Conservation (phyloP, 2,797 vertebrate species). For the Rhabdomys pumilio region DNA sequence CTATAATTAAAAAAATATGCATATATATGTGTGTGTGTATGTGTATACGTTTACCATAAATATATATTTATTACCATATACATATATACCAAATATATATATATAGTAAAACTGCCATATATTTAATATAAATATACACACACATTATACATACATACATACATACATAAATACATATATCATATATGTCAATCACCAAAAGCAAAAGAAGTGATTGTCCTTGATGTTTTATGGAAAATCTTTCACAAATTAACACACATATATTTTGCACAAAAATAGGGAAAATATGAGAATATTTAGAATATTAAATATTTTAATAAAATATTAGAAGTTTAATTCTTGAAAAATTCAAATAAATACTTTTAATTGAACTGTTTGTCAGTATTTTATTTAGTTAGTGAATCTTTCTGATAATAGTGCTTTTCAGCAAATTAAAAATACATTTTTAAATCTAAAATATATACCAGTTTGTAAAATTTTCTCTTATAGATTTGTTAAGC, state of each 20-base stretch:
- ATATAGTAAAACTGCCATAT: too few relatives aligned
- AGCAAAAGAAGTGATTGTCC: neutral
- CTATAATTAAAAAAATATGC: neutral
- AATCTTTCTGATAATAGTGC: neutral
- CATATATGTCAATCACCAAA: neutral
- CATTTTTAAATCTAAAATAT: slow-evolving; percentile 6
- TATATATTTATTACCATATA: too few relatives aligned
- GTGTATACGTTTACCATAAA: too few relatives aligned
- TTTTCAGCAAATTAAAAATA: neutral
- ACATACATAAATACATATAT: too few relatives aligned
- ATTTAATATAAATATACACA: too few relatives aligned
- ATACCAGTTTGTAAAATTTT: neutral
- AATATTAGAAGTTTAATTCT: slow-evolving; percentile 14
- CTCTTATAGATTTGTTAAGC: neutral
- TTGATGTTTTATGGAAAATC: neutral
- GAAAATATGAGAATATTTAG: neutral
- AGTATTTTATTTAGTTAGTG: neutral
- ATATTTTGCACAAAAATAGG: slow-evolving; percentile 5
- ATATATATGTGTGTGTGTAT: neutral
- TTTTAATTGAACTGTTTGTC: neutral
- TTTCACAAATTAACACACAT: slow-evolving; percentile 7
- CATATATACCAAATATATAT: too few relatives aligned
- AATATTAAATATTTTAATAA: too few relatives aligned
- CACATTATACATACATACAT: too few relatives aligned
- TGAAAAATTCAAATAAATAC: neutral